These are phyloP conservation scores for Ariopsis seemanni DNA, from an alignment of 2,113 vertebrate species.

Conservation along the genomic window DNA sequence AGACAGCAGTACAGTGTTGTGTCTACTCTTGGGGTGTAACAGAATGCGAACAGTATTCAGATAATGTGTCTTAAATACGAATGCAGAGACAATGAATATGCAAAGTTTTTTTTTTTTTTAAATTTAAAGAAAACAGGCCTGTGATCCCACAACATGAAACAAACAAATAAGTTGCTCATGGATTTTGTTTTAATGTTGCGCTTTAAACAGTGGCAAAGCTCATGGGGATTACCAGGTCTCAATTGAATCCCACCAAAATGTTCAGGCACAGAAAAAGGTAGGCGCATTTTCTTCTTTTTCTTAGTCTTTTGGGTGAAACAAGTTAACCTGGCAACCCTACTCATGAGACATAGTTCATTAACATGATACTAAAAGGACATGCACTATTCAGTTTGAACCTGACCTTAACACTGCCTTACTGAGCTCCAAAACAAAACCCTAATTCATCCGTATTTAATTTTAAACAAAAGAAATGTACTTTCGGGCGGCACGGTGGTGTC, in stretches of 20 bases:
- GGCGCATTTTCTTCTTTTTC: background rate
- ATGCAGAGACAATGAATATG: background rate
- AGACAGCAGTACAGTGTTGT: background rate
- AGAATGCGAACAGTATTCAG: background rate
- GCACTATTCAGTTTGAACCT: too few relatives aligned
- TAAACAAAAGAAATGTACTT: background rate
- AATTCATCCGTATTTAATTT: background rate
- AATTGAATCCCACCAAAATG: background rate
- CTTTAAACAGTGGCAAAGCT: background rate
- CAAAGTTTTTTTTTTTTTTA: too few relatives aligned
- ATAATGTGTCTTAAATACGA: background rate
- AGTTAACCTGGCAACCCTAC: background rate
- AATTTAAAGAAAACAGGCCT: too few relatives aligned
- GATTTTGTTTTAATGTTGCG: background rate
- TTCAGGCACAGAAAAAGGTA: background rate
- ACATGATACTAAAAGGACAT: background rate
- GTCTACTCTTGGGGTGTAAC: background rate
- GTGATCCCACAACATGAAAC: background rate
- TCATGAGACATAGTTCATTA: background rate
- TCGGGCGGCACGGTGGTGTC: too few relatives aligned
- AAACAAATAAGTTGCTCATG: background rate
- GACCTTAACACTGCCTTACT: too few relatives aligned
- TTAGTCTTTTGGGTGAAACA: background rate
- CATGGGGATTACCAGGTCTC: background rate
- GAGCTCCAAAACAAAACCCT: background rate